These are phyloP conservation scores for Thereva nobilitata DNA, from an alignment of 2,888 invertebrate genomes.

Conservation along the genomic window DNA sequence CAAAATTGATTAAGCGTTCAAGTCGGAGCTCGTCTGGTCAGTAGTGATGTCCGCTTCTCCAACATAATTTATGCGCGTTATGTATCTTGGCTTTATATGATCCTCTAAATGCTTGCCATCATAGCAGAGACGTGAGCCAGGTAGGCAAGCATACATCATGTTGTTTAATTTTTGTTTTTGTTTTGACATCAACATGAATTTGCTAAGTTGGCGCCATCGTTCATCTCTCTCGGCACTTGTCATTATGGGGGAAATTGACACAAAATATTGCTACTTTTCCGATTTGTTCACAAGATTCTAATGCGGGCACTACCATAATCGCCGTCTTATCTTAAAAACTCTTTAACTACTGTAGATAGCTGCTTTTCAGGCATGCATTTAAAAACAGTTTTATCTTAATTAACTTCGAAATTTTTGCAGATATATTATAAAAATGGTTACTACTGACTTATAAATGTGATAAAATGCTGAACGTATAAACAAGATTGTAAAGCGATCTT, in stretches of 20 bases:
- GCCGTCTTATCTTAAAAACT: constrained; percentile 3
- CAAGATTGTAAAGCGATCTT: constrained; percentile 1
- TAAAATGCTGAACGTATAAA: too few relatives aligned
- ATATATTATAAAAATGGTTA: too few relatives aligned
- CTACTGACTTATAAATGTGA: too few relatives aligned
- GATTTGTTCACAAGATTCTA: constrained; percentile 7
- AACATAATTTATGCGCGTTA: constrained; percentile 32
- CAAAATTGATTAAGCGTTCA: constrained; percentile 25
- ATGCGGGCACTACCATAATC: too few relatives aligned
- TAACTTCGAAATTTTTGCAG: too few relatives aligned
- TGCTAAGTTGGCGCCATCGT: constrained; percentile 24
- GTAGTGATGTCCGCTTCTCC: constrained; percentile 20
- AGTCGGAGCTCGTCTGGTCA: constrained; percentile 19
- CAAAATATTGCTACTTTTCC: constrained; percentile 7
- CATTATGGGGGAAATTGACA: constrained; percentile 15
- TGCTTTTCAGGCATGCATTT: too few relatives aligned
- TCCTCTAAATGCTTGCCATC: constrained; percentile 2
- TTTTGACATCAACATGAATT: constrained; percentile 9
- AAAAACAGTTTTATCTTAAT: too few relatives aligned
- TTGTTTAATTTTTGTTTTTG: too few relatives aligned
- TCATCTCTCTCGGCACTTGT: neutral
- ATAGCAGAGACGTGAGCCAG: neutral
- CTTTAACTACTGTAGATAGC: neutral
- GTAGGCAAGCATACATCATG: too few relatives aligned
- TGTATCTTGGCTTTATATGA: constrained; percentile 24